These are phyloP conservation scores for Beris chalybata DNA, from an alignment of 2,888 invertebrate genomes.

Conservation along the genomic window DNA sequence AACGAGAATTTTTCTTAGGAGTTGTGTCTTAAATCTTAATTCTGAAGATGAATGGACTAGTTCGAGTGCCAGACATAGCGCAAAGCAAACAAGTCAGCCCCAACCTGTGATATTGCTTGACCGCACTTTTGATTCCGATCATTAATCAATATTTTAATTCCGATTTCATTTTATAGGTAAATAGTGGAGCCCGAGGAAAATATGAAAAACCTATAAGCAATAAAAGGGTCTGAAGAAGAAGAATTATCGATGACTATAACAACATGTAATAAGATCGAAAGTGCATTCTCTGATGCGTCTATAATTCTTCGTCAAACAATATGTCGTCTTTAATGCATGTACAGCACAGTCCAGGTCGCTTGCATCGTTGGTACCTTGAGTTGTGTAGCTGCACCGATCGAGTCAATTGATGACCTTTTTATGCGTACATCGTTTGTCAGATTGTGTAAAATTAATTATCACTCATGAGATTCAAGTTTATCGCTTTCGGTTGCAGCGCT, in stretches of 20 bases:
- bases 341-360: not conserved
- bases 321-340: too few species aligned
- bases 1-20: not conserved
- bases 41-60: not conserved
- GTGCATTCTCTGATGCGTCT: not conserved
- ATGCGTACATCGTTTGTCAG: conserved; percentile 14
- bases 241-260: not conserved
- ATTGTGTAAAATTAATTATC: conserved; percentile 19
- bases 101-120: not conserved
- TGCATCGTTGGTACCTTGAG: not conserved
- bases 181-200: not conserved
- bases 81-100: not conserved
- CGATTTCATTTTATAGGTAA: conserved; percentile 17
- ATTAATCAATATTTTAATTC: conserved; percentile 16
- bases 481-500: not conserved
- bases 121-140: conserved; percentile 1
- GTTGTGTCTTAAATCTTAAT: too few species aligned
- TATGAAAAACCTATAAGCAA: not conserved
- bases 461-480: conserved; percentile 20
- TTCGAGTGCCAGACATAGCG: not conserved
- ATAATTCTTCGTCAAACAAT: not conserved
- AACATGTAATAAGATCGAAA: not conserved
- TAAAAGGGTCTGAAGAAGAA: not conserved
- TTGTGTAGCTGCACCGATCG: not conserved
- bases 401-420: conserved; percentile 23